Evolutionary conservation across 1,140 invertebrate genomes (phyloP).

Genomic region (Trissolcus basalis): DNA sequence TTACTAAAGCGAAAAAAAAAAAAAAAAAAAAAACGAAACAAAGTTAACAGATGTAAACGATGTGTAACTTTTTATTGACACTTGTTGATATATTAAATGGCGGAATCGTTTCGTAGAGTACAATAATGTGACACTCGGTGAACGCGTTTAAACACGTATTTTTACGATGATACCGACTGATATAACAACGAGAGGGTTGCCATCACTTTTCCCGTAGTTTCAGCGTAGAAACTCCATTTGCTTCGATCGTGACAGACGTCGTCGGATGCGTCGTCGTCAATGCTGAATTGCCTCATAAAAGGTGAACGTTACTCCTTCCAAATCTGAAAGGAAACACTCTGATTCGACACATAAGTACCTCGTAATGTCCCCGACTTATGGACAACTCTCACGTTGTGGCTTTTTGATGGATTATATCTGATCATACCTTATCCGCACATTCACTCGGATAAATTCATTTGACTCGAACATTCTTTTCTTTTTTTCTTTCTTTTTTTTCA

Average conservation of each 20-base stretch:
- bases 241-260: slow-evolving; percentile 46
- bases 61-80: slow-evolving; percentile 18
- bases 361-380: slow-evolving; percentile 32
- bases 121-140: slow-evolving; percentile 32
- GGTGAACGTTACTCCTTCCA: slow-evolving; percentile 40
- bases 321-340: slow-evolving; percentile 47
- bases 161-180: slow-evolving; percentile 31
- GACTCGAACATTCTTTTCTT: slow-evolving; percentile 11
- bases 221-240: slow-evolving; percentile 41
- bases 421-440: no score
- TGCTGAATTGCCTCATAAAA: slow-evolving; percentile 55
- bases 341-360: slow-evolving; percentile 17
- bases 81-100: slow-evolving; percentile 19
- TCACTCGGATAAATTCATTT: slow-evolving; percentile 10
- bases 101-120: slow-evolving; percentile 28
- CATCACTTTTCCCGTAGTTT: slow-evolving; percentile 34
- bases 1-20: no score
- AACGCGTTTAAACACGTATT: slow-evolving; percentile 24
- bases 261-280: slow-evolving; percentile 43
- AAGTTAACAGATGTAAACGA: no score
- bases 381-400: neutral
- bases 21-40: no score
- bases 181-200: slow-evolving; percentile 21
- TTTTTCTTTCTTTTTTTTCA: no score
- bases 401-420: no score